Evolutionary conservation across 1,140 invertebrate species (phyloP).

Genomic region (Agraylea sexmaculata): DNA sequence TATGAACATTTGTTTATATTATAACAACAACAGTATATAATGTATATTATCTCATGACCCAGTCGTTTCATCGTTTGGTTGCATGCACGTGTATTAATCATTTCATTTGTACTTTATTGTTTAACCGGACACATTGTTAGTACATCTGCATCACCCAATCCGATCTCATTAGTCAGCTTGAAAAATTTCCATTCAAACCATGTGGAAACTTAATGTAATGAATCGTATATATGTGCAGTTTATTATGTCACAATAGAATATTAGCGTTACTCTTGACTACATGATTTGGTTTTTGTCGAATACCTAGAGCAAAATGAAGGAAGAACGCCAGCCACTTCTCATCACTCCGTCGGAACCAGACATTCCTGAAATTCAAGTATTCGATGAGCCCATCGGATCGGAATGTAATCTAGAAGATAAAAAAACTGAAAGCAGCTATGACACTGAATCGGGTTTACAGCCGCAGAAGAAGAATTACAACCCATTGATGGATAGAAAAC

Average conservation of each 20-base stretch:
- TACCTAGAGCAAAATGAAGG: conserved; percentile 21
- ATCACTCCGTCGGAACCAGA: conserved; percentile 15
- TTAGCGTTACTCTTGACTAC: not conserved
- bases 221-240: not conserved
- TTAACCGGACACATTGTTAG: not conserved
- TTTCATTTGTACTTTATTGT: too few species aligned
- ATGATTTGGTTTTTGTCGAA: not conserved
- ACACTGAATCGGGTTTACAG: conserved; percentile 4
- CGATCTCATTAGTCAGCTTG: conserved; percentile 2
- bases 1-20: too few species aligned
- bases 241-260: not conserved
- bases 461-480: conserved; percentile 39
- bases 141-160: not conserved
- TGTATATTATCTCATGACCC: too few species aligned
- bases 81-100: too few species aligned
- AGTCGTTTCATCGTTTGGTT: too few species aligned
- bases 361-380: conserved; percentile 9
- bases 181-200: not conserved
- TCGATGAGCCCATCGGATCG: conserved; percentile 6
- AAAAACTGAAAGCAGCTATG: conserved; percentile 9
- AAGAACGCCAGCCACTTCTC: conserved; percentile 19
- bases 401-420: conserved; percentile 3
- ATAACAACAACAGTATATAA: too few species aligned
- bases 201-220: not conserved
- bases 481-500: conserved; percentile 49